Percentiles rank a stretch among this genome's conserved stretches.
These are phyloP conservation scores for Lasiurus cinereus DNA, from an alignment of 2,113 vertebrate species.

Conservation along the genomic window DNA sequence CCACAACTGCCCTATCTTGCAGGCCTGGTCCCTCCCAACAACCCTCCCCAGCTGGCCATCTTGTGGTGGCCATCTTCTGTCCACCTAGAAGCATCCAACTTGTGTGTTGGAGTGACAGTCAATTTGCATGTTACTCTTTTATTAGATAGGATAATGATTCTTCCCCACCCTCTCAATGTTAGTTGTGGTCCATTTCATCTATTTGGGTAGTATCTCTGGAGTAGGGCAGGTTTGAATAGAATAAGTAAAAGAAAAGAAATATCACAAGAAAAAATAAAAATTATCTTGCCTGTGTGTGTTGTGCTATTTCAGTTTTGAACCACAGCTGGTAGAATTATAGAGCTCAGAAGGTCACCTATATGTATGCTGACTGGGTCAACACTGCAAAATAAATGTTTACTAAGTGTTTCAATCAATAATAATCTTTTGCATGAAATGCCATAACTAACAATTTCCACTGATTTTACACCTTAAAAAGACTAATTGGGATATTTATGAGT, in stretches of 20 bases:
- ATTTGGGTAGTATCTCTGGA: background rate
- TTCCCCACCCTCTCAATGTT: background rate
- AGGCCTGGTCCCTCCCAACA: too few species aligned
- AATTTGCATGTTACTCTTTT: too few species aligned
- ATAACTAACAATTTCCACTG: background rate
- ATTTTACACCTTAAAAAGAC: background rate
- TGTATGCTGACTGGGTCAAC: background rate
- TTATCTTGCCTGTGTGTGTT: background rate
- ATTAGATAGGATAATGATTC: too few species aligned
- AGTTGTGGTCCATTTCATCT: background rate
- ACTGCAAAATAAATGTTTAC: background rate
- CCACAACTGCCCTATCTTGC: too few species aligned
- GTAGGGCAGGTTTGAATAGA: background rate
- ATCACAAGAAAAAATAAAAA: background rate
- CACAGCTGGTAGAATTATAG: background rate
- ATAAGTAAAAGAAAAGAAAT: background rate
- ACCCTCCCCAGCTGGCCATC: too few species aligned
- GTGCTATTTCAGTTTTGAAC: background rate
- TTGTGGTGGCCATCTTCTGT: too few species aligned
- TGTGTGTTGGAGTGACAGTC: too few species aligned
- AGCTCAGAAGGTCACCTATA: background rate
- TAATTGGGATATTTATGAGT: background rate
- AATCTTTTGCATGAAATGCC: background rate
- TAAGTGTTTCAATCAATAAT: background rate
- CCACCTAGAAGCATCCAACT: too few species aligned